A percentile compares a stretch with the other conserved stretches of the same genome.
These are phyloP conservation scores for Psilopogon haemacephalus DNA, from an alignment of 2,113 vertebrate species.

Conservation along the genomic window DNA sequence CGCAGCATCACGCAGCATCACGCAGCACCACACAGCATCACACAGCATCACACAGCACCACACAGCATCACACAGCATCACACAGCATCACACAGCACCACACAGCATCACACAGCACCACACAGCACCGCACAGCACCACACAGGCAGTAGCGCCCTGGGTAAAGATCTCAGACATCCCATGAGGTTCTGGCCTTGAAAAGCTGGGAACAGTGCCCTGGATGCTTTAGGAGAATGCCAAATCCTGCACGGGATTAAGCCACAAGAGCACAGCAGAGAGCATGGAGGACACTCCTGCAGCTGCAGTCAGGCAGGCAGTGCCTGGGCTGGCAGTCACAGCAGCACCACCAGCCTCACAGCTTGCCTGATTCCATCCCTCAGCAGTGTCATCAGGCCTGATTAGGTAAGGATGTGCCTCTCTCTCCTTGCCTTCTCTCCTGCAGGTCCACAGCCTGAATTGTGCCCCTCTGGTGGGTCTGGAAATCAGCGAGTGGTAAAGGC, in stretches of 20 bases:
- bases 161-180: neutral
- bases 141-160: neutral
- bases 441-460: slow-evolving; percentile 11
- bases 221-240: neutral
- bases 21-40: too few species aligned
- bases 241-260: neutral
- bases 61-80: too few species aligned
- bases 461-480: neutral
- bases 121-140: too few species aligned
- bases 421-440: neutral
- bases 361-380: neutral
- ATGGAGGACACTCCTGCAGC: neutral
- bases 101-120: too few species aligned
- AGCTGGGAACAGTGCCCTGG: neutral
- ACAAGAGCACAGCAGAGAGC: neutral
- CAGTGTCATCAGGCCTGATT: neutral
- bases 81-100: too few species aligned
- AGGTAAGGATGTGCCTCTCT: neutral
- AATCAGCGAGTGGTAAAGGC: neutral
- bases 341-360: slow-evolving; percentile 23
- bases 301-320: neutral
- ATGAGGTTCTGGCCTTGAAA: neutral
- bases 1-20: too few species aligned
- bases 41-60: too few species aligned
- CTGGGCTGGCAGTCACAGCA: neutral